Percentiles rank a stretch among this genome's conserved stretches.
Evolutionary conservation across 2,888 invertebrate species (phyloP).

Genomic region (Himalopsyche tibetana): DNA sequence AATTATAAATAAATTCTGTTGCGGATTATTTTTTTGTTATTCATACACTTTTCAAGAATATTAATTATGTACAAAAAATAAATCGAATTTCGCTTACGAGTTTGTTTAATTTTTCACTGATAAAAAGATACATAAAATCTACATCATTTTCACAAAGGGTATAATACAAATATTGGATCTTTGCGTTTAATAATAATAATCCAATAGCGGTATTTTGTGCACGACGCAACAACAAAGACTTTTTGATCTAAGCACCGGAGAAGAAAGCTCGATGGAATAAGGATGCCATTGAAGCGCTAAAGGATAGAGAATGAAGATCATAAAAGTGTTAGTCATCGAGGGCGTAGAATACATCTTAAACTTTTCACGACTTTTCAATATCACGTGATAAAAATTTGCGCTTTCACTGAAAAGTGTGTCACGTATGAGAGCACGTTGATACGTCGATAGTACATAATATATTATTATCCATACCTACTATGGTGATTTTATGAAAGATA

Average conservation of each 20-base stretch:
- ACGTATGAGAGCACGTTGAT: neutral
- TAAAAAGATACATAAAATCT: too few species aligned
- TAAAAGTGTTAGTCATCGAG: constrained; percentile 10
- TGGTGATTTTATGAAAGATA: neutral
- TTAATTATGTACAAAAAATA: too few species aligned
- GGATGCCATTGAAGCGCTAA: neutral
- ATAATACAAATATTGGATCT: neutral
- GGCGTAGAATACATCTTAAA: neutral
- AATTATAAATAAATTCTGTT: too few species aligned
- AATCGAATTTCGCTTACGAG: too few species aligned
- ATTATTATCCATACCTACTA: neutral
- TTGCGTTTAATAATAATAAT: neutral
- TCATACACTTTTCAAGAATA: too few species aligned
- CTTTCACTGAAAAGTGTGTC: neutral
- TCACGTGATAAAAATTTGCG: constrained; percentile 20
- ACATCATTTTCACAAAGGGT: too few species aligned
- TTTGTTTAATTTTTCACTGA: too few species aligned
- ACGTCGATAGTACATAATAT: too few species aligned
- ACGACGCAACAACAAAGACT: neutral
- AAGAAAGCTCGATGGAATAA: neutral
- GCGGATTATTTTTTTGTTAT: too few species aligned
- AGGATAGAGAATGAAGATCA: neutral
- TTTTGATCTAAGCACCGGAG: neutral
- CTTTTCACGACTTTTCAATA: constrained; percentile 26
- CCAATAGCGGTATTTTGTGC: neutral